Percentiles rank a stretch among this genome's conserved stretches.
Evolutionary conservation across 2,888 invertebrate species (phyloP).

Genomic region (Operophtera brumata): DNA sequence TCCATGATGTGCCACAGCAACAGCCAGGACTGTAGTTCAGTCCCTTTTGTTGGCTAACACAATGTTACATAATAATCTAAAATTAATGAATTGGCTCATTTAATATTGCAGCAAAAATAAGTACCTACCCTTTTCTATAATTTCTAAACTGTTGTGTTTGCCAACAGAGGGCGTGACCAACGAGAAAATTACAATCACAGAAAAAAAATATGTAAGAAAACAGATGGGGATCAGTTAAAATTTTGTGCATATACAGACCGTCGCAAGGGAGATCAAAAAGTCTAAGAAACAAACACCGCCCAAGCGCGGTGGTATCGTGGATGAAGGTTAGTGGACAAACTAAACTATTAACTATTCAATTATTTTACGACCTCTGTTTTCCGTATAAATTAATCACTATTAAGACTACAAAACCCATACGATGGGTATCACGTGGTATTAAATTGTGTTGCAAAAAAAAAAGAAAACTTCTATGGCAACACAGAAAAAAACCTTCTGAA

Average conservation of each 20-base stretch:
- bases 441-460: too few species aligned
- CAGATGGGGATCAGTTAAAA: slow-evolving; percentile 59
- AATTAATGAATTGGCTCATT: slow-evolving; percentile 53
- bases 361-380: too few species aligned
- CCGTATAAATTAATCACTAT: too few species aligned
- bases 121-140: not conserved
- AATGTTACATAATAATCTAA: slow-evolving; percentile 39
- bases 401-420: too few species aligned
- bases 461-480: too few species aligned
- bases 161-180: slow-evolving; percentile 68
- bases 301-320: slow-evolving; percentile 42
- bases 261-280: slow-evolving; percentile 50
- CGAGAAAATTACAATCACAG: slow-evolving; percentile 47
- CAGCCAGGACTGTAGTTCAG: slow-evolving; percentile 4
- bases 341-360: too few species aligned
- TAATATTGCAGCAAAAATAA: slow-evolving; percentile 43
- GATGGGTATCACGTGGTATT: too few species aligned
- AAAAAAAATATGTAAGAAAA: slow-evolving; percentile 57
- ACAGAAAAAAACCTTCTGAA: too few species aligned
- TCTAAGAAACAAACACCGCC: slow-evolving; percentile 42
- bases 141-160: slow-evolving; percentile 55
- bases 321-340: slow-evolving; percentile 43
- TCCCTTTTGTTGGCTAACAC: slow-evolving; percentile 51
- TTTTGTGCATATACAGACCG: slow-evolving; percentile 66
- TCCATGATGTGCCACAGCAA: slow-evolving; percentile 1